Evolutionary conservation across 2,888 invertebrate species (phyloP).

Genomic region (Escarpia spicata): DNA sequence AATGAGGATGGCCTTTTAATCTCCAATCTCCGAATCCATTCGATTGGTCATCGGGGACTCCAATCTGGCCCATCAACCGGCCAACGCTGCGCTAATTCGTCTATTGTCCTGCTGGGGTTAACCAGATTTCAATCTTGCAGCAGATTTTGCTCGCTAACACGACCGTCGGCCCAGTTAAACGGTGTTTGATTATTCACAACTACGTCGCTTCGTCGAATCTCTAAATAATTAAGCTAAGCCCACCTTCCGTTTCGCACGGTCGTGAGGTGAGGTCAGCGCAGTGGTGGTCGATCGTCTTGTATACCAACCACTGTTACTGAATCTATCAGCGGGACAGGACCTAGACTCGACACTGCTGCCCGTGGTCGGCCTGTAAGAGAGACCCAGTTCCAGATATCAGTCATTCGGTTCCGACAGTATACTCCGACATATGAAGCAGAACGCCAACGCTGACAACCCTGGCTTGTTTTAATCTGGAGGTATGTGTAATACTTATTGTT

Average conservation of each 20-base stretch:
- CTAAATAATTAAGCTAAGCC: conserved; percentile 6
- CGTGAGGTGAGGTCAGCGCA: background rate
- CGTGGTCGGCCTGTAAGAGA: background rate
- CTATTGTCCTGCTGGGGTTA: background rate
- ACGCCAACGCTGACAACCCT: background rate
- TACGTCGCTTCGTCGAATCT: background rate
- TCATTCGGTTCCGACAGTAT: background rate
- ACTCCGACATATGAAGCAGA: background rate
- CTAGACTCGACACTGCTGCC: background rate
- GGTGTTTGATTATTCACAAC: background rate
- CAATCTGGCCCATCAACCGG: background rate
- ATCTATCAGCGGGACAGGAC: background rate
- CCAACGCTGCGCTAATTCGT: background rate
- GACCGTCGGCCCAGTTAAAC: background rate
- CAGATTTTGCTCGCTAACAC: background rate
- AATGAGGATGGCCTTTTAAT: background rate
- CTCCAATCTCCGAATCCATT: background rate
- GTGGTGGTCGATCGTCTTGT: background rate
- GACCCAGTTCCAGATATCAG: background rate
- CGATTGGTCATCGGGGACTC: background rate
- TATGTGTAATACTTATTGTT: background rate
- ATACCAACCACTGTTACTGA: background rate
- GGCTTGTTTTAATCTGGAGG: background rate
- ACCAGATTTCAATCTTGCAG: background rate
- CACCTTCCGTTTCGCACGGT: background rate